phyloP scores from a whole-genome alignment of 2,888 invertebrate species.

The Xanthia icteritia region DNA sequence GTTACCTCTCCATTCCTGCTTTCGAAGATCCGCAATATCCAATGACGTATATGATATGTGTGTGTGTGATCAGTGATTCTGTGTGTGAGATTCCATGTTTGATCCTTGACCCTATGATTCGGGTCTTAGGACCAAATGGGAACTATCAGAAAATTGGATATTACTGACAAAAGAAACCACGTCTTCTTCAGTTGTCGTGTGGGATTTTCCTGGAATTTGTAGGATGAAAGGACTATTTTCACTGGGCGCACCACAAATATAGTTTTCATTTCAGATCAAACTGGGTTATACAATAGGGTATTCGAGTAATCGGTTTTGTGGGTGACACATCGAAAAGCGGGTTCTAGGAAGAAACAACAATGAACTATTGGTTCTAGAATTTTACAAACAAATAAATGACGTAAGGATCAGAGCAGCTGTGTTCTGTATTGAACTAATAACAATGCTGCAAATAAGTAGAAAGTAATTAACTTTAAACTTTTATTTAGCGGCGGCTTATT shows the following conservation, averaged over 20 bases:
- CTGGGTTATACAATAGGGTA: neutral
- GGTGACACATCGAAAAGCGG: neutral
- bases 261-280: neutral
- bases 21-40: neutral
- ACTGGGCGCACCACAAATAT: neutral
- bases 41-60: neutral
- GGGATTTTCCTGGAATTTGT: neutral
- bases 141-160: constrained; percentile 16
- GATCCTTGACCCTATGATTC: neutral
- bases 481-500: neutral
- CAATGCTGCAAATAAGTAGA: neutral
- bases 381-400: neutral
- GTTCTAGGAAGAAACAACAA: neutral
- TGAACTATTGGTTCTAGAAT: neutral
- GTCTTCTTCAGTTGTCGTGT: neutral
- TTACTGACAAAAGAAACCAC: neutral
- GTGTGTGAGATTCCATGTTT: neutral
- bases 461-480: neutral
- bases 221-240: neutral
- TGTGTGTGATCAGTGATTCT: no score
- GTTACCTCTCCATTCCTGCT: neutral
- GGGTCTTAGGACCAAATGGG: neutral
- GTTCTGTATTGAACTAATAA: neutral
- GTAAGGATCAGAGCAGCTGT: neutral
- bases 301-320: neutral